Evolutionary conservation across 2,113 vertebrate genomes (phyloP).

Genomic region (Eptatretus burgeri): DNA sequence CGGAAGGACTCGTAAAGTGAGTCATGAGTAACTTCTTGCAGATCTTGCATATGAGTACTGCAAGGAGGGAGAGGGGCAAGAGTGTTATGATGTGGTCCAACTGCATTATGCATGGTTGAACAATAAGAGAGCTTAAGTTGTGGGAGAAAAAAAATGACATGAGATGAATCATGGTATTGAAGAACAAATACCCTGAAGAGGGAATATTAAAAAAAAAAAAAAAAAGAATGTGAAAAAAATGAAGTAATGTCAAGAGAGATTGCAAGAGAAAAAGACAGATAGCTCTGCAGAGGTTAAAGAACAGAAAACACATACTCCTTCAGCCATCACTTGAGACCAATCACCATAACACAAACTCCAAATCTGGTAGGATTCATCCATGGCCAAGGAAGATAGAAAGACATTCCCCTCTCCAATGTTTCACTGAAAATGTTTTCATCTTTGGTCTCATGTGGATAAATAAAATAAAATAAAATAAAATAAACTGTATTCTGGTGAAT

Average conservation of each 20-base stretch:
- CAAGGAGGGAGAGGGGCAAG: background rate
- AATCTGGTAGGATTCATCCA: too few species aligned
- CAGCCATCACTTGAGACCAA: too few species aligned
- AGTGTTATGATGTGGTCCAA: background rate
- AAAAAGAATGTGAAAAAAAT: background rate
- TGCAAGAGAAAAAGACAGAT: too few species aligned
- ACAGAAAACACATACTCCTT: too few species aligned
- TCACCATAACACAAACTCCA: too few species aligned
- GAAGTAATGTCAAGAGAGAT: background rate
- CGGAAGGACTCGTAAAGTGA: background rate
- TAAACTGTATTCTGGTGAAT: too few species aligned
- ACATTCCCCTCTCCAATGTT: too few species aligned
- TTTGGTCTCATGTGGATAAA: too few species aligned
- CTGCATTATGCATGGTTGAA: background rate
- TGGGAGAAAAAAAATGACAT: background rate
- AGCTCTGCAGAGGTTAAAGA: too few species aligned
- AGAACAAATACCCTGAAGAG: background rate
- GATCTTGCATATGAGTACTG: constrained; percentile 1
- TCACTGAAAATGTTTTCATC: too few species aligned
- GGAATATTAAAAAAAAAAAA: background rate
- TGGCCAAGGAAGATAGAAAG: too few species aligned
- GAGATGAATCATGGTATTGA: background rate
- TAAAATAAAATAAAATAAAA: too few species aligned
- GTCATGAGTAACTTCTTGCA: constrained; percentile 2
- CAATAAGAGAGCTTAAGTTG: background rate